Evolutionary conservation across 2,888 invertebrate genomes (phyloP).

Genomic region (Artemia sinica): DNA sequence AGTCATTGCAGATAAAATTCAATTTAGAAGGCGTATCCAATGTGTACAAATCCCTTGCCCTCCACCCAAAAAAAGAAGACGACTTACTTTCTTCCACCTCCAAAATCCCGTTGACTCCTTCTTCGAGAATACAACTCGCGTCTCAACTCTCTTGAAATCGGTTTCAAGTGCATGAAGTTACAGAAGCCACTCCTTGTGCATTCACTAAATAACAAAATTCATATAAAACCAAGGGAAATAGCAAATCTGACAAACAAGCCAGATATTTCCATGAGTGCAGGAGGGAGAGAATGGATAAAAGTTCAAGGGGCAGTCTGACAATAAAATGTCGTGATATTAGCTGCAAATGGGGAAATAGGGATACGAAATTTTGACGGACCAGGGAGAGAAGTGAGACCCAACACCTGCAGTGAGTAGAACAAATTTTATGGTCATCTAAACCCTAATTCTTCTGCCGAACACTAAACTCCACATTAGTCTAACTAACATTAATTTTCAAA

Average conservation of each 20-base stretch:
- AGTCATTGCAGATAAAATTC: too few relatives aligned
- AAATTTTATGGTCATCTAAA: too few relatives aligned
- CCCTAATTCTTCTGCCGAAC: too few relatives aligned
- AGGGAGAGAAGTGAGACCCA: too few relatives aligned
- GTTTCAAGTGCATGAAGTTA: constrained; percentile 99
- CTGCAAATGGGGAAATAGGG: too few relatives aligned
- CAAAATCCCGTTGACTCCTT: constrained; percentile 24
- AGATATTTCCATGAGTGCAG: too few relatives aligned
- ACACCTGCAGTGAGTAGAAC: too few relatives aligned
- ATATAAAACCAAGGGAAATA: constrained; percentile 23
- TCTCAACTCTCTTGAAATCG: constrained; percentile 82
- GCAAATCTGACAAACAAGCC: background rate
- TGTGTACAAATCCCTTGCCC: too few relatives aligned
- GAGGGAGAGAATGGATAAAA: background rate
- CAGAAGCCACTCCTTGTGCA: constrained; percentile 97
- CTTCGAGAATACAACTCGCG: constrained; percentile 44
- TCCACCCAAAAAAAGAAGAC: background rate
- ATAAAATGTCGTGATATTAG: background rate
- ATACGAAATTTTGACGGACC: too few relatives aligned
- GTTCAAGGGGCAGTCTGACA: background rate
- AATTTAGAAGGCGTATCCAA: too few relatives aligned
- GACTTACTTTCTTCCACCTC: constrained; percentile 13
- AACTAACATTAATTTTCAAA: too few relatives aligned
- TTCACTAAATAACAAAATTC: constrained; percentile 40
- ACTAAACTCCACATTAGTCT: too few relatives aligned